Evolutionary conservation across 2,113 vertebrate species (phyloP), one percentile per base, ranked within the genome.

Genomic region (Ammodramus savannarum): DNA sequence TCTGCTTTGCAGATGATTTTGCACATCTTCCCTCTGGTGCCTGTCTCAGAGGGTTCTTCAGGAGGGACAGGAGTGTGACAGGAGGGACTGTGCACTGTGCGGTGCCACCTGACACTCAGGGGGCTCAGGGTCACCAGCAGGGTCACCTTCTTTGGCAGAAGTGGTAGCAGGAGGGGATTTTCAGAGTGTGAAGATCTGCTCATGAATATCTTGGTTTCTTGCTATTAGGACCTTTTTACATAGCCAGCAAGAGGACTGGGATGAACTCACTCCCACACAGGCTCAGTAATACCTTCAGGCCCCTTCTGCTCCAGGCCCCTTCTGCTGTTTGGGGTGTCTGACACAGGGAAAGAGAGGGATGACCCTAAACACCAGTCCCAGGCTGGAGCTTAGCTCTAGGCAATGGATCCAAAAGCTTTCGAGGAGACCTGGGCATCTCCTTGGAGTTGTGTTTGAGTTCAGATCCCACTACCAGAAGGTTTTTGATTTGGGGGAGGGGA

Each of bases 1-100:
- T 77, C 63, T 91, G 75, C 6, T 61, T 85, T 85, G 62, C 71
- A 73, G 82, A 90, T 93, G 65, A 73, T 79, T 79, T 71, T 87
- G 54, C 67, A 57, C 1, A 19, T 81, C 44, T 94, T 87, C 44
- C 58, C 82, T 72, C 62, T 65, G 62, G 52, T 75, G 69, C 58
- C 34, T 66, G 58, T 48, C 75, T 76, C 74, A 44, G 39, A 79
- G 65, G 71, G 79, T 73, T 73, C 79, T 73, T 43, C 10, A 82
- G 46, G 41, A 43, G 41, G 41, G 16, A 43, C 41, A 43, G 41
- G 57, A 41, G 62, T 0, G 1, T 88, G 92, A 62, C 79, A 58
- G 63, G 41, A 91, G 34, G 65, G 62, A 63, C 57, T 0, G 0
- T 10, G 49, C 11, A 5, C 72, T 16, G 7, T 61, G 65, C 11